phyloP scores from a whole-genome alignment of 2,888 invertebrate genomes.

The Eupeodes latifasciatus region DNA sequence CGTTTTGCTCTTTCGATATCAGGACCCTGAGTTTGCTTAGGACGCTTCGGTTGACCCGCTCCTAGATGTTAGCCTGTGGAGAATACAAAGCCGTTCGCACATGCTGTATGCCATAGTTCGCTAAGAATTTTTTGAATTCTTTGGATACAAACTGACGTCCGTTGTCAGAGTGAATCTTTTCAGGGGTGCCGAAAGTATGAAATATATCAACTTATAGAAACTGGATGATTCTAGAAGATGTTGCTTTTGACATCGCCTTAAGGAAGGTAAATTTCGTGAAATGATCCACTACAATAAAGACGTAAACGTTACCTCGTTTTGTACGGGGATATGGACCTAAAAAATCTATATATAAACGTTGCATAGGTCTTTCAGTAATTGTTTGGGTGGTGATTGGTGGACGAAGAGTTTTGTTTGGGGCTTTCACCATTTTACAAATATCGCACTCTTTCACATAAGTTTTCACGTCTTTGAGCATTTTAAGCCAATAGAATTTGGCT shows the following conservation, averaged over 20 bases:
- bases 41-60: constrained; percentile 78
- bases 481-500: too few species aligned
- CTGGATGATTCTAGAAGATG: constrained; percentile 1
- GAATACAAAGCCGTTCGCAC: constrained; percentile 78
- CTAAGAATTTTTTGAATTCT: constrained; percentile 36
- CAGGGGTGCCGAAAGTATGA: constrained; percentile 77
- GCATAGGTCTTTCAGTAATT: too few species aligned
- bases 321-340: constrained; percentile 53
- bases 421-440: too few species aligned
- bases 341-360: constrained; percentile 43
- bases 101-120: constrained; percentile 59
- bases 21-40: neutral
- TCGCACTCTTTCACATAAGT: too few species aligned
- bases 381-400: too few species aligned
- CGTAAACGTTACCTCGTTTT: constrained; percentile 12
- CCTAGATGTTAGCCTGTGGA: constrained; percentile 80
- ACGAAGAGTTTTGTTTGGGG: too few species aligned
- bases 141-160: constrained; percentile 73
- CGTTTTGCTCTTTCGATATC: constrained; percentile 11
- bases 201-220: constrained; percentile 64
- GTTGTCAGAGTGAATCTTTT: constrained; percentile 77
- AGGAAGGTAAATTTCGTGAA: constrained; percentile 52
- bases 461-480: too few species aligned
- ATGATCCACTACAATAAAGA: constrained; percentile 42
- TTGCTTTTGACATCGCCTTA: constrained; percentile 25